These are phyloP conservation scores for Tineola bisselliella DNA, from an alignment of 2,888 invertebrate species.

Conservation along the genomic window DNA sequence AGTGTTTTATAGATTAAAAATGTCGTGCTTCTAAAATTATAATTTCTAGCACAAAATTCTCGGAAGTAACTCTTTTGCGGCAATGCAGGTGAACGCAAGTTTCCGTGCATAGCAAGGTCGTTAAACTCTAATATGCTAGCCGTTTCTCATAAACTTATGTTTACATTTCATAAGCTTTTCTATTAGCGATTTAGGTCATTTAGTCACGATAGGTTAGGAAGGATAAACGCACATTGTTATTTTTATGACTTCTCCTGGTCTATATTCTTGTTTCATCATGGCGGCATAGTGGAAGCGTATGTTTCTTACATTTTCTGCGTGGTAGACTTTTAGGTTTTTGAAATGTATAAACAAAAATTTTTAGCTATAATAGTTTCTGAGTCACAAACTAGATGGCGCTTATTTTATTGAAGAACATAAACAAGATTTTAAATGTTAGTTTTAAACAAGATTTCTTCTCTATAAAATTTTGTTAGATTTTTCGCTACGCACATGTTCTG, in stretches of 20 bases:
- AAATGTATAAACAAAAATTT: no score
- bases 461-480: not conserved
- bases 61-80: constrained; percentile 25
- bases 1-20: not conserved
- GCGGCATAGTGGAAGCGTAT: no score
- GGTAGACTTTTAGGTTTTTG: no score
- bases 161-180: not conserved
- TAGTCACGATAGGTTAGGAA: no score
- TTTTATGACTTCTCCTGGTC: no score
- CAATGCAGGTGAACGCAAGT: constrained; percentile 59
- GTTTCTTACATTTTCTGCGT: no score
- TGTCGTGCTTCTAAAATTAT: not conserved
- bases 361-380: no score
- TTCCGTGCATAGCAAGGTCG: constrained; percentile 36
- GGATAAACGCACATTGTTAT: no score
- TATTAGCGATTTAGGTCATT: no score
- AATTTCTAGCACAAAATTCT: not conserved
- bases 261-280: no score
- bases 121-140: constrained; percentile 44
- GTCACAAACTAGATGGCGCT: not conserved
- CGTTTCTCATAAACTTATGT: constrained; percentile 22
- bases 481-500: not conserved
- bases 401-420: not conserved
- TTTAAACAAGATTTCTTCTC: no score
- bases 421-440: no score